Base-by-base conservation (phyloP, 1,140 invertebrate genomes). In the Berghia stephanieae region DNA sequence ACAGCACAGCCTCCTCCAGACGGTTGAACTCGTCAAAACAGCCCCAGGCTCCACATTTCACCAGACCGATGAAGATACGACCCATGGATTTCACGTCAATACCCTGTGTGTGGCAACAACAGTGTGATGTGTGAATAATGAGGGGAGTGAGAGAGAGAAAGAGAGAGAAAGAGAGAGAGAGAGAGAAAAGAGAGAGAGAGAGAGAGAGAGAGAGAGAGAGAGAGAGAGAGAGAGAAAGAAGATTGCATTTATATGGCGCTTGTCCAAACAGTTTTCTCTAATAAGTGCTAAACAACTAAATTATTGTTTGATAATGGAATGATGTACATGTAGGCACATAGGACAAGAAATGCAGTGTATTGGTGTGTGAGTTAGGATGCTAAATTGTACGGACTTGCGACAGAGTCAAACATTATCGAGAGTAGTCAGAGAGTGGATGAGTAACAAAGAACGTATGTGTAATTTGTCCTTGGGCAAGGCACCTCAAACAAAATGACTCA, bases 1-100 rank as follows among this genome's bases (percentile, higher is more conserved):
- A 98, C 46, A 99, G 90, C 5, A 97, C 98, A 55, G 94, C 94
- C 87, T 97, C 95, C 84, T 98, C 95, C 24, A 99, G 90, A 16
- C 98, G 93, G 90, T 99, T 99, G 89, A 99, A 98, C 91, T 99
- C 97, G 90, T 99, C 97, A 90, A 99, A 99, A 90, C 97, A 99
- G 40, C 97, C 97, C 97, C 97, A 99, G 46, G 96, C 96, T n/a
- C 97, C 97, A 89, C 95, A 95, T 87, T 96, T 94, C 0, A 96
- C 95, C 55, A 99, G 85, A 0, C 98, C 98, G 43, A 95, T 94
- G 69, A 99, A 92, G 83, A 99, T 96, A 71, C 97, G 91, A 27
- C 94, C 94, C 94, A 99, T 96, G 70, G 96, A 96, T 82, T 94
- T 93, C 0, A 95, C 93, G 91, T 99, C 98, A 90, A 99, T 96